A percentile compares a stretch with the other conserved stretches of the same genome.
phyloP scores from a whole-genome alignment of 2,888 invertebrate genomes.

The Drosophila histrio region DNA sequence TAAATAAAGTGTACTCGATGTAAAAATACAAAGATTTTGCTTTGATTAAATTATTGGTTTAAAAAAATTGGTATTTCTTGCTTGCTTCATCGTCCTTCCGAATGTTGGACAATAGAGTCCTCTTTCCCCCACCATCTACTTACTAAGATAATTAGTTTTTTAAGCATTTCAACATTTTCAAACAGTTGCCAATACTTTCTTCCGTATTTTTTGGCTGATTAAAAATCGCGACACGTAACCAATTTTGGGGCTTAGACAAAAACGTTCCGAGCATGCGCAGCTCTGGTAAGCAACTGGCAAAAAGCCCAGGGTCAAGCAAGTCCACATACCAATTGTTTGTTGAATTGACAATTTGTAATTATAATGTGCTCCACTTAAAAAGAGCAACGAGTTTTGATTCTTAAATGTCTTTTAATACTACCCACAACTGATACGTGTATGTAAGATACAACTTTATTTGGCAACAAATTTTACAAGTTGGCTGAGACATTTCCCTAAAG shows the following conservation, averaged over 20 bases:
- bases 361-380: slow-evolving; percentile 45
- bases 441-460: background rate
- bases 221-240: slow-evolving; percentile 28
- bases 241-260: background rate
- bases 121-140: slow-evolving; percentile 13
- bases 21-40: no score
- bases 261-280: slow-evolving; percentile 41
- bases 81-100: background rate
- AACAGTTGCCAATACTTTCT: slow-evolving; percentile 8
- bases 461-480: background rate
- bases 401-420: slow-evolving; percentile 32
- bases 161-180: slow-evolving; percentile 39
- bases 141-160: slow-evolving; percentile 29
- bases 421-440: no score
- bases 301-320: slow-evolving; percentile 21
- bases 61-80: no score
- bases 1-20: no score
- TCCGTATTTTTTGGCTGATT: background rate
- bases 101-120: background rate
- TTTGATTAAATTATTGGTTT: no score
- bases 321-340: background rate
- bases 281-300: slow-evolving; percentile 41
- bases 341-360: slow-evolving; percentile 53
- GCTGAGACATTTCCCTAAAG: slow-evolving; percentile 24
- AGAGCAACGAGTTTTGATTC: slow-evolving; percentile 5